Base-by-base conservation (phyloP, 2,113 vertebrate genomes). In the Ptilonorhynchus violaceus region DNA sequence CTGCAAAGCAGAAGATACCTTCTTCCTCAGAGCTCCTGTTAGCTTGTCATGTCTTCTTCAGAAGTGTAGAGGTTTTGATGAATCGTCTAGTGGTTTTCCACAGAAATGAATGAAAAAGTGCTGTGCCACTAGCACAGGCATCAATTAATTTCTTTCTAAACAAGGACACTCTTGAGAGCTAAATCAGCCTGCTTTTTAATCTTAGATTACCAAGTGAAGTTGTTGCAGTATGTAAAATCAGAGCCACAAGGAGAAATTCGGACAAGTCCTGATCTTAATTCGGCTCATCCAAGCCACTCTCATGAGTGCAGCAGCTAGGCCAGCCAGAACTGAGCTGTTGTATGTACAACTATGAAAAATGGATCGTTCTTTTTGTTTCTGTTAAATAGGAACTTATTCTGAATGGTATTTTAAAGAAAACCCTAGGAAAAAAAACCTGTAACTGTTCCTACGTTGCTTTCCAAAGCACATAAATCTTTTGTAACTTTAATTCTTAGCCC, bases 401-500 rank as follows among this genome's bases (percentile, higher is more conserved):
- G 78, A 95, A 67, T 14, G 42, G 23, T 80, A 53, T 89, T 89
- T 78, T 86, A 75, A 89, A 87, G 84, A 88, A 49, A 79, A 85
- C 3, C 8, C 24, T 69, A 25, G 62, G 52, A 87, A 90, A 83
- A 42, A 42, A 42, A 52, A 62, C 41, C 6, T 85, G 20, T 81
- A 20, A n/a, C 62, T 80, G 37, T 80, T 86, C 50, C 42, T 42
- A 31, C 28, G 50, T 88, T 91, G 55, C 87, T 91, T 97, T 92
- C 88, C 72, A 60, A 88, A 81, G 79, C 39, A 60, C 73, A 78
- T 56, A 87, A 92, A 83, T 85, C 47, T 97, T 86, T 76, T 73
- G 39, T 91, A 86, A 78, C 74, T 87, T 64, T 90, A 89, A 86
- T 93, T 94, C 92, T 91, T 50, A 95, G 39, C 74, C 78, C 50